Evolutionary conservation across 2,113 vertebrate genomes (phyloP), one percentile per base, ranked within the genome.

Genomic region (Oostethus manadensis): DNA sequence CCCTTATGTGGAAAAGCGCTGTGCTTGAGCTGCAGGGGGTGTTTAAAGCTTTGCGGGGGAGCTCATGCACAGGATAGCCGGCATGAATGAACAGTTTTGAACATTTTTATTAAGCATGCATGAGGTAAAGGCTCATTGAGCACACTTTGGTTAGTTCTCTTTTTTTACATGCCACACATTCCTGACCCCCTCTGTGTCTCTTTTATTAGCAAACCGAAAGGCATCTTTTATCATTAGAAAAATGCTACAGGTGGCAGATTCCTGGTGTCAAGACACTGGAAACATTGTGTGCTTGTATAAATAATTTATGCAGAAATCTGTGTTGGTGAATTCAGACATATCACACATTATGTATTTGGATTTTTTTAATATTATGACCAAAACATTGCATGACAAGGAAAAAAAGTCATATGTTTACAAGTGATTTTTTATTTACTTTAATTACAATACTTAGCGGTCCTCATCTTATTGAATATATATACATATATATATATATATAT

Each of bases 81-180:
- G 51, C 72, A 82, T 84, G 74, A 79, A 66, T 87, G 22, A 76
- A 75, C 44, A 55, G 76, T 84, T 85, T n/a, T n/a, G n/a, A 69
- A 83, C 66, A 63, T 74, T 66, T 75, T 76, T 69, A 26, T 51
- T 60, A 55, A 62, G 60, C 63, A 40, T 47, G 16, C 44, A 62
- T 23, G 55, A 60, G 23, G 14, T 66, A 51, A 71, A 74, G 62
- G 53, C 53, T 68, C 56, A 63, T 23, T 66, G 62, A 58, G 60
- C 43, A 48, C 48, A 48, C 48, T 81, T 58, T 62, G 38, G 68
- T 73, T 55, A 26, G 23, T 40, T 43, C 1, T 16, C 13, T 20
- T 61, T 23, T 51, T 60, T 68, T 68, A 77, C 61, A 72, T 51
- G 79, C 56, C 51, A 56, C 65, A 77, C 78, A 88, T 87, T 84